phyloP scores from a whole-genome alignment of 2,888 invertebrate genomes.

The Cosmopolites sordidus region DNA sequence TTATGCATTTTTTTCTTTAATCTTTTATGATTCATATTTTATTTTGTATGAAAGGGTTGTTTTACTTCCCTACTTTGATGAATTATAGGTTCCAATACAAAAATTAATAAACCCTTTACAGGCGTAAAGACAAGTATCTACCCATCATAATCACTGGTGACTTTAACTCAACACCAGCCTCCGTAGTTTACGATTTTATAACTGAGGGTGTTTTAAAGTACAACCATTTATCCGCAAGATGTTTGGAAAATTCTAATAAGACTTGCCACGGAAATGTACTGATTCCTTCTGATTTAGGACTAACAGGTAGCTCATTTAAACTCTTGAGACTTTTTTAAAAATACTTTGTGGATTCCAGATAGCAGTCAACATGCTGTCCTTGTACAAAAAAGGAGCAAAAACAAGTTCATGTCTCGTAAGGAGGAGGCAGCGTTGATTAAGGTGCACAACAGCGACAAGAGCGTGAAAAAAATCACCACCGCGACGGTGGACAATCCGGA shows the following conservation, averaged over 20 bases:
- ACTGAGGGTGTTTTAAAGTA: slow-evolving; percentile 57
- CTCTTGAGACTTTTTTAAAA: not conserved
- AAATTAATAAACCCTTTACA: slow-evolving; percentile 15
- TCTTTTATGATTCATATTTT: too few relatives aligned
- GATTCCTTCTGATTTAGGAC: slow-evolving; percentile 44
- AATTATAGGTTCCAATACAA: too few relatives aligned
- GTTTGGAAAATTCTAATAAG: slow-evolving; percentile 22
- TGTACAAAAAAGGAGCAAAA: slow-evolving; percentile 29
- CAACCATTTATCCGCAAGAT: slow-evolving; percentile 41
- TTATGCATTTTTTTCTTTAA: too few relatives aligned
- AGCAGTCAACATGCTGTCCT: slow-evolving; percentile 43
- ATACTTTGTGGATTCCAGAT: slow-evolving; percentile 37
- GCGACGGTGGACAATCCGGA: slow-evolving; percentile 35
- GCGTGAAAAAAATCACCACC: slow-evolving; percentile 15
- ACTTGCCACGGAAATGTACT: slow-evolving; percentile 34
- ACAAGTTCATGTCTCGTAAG: slow-evolving; percentile 24
- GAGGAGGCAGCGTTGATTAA: slow-evolving; percentile 42
- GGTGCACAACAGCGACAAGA: slow-evolving; percentile 32
- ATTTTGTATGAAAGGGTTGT: too few relatives aligned
- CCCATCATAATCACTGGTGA: slow-evolving; percentile 91
- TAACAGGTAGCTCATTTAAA: slow-evolving; percentile 46
- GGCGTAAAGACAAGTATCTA: slow-evolving; percentile 48
- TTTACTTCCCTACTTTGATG: too few relatives aligned
- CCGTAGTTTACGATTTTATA: slow-evolving; percentile 67
- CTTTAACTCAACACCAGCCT: slow-evolving; percentile 78